phyloP scores from a whole-genome alignment of 2,113 vertebrate genomes.

The Mormyrus lacerda region DNA sequence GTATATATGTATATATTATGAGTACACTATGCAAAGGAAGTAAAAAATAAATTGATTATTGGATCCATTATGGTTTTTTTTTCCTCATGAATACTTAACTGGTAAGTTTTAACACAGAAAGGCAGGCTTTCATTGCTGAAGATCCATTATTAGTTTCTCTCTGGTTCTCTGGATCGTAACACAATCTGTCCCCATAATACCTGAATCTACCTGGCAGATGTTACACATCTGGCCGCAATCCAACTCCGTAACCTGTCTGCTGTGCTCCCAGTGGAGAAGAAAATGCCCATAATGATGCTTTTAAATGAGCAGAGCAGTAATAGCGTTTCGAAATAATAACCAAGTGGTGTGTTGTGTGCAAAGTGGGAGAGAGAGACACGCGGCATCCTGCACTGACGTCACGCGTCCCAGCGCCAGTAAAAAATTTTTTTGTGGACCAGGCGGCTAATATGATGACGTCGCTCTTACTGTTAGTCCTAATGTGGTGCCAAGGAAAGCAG shows the following conservation, averaged over 20 bases:
- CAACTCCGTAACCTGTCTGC: constrained; percentile 64
- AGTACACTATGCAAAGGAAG: background rate
- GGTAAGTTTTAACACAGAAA: background rate
- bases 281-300: constrained; percentile 7
- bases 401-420: background rate
- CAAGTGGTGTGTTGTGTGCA: background rate
- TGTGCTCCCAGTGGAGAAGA: constrained; percentile 45
- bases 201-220: constrained; percentile 69
- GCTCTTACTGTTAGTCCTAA: background rate
- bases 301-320: background rate
- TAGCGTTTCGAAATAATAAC: background rate
- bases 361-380: background rate
- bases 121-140: background rate
- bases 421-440: background rate
- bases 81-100: background rate
- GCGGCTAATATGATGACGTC: background rate
- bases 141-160: background rate
- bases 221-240: constrained; percentile 72
- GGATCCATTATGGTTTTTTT: background rate
- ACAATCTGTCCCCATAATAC: constrained; percentile 69
- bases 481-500: background rate
- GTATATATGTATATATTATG: background rate
- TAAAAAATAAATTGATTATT: background rate
- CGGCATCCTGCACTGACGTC: background rate
- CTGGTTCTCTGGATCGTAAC: constrained; percentile 65